These are phyloP conservation scores for Andricus grossulariae DNA, from an alignment of 1,140 invertebrate genomes.

Conservation along the genomic window DNA sequence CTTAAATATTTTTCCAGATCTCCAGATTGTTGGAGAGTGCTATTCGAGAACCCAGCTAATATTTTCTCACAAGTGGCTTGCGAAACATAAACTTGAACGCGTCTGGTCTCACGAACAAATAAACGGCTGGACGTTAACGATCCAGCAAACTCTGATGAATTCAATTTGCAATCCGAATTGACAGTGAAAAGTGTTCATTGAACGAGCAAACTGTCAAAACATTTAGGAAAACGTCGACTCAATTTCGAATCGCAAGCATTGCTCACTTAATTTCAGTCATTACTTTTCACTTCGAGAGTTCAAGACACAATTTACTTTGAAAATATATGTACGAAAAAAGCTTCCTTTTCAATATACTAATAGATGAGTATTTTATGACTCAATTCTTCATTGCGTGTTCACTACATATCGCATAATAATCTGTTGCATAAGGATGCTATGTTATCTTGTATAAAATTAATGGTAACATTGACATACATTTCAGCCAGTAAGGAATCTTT, in stretches of 20 bases:
- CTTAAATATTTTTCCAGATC: background rate
- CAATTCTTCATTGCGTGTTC: too few species aligned
- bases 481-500: too few species aligned
- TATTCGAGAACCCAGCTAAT: background rate
- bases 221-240: constrained; percentile 21
- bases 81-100: constrained; percentile 21
- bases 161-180: constrained; percentile 18
- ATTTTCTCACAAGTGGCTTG: constrained; percentile 10
- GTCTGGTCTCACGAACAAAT: background rate
- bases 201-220: constrained; percentile 20
- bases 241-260: constrained; percentile 5
- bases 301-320: too few species aligned
- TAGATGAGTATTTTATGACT: too few species aligned
- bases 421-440: too few species aligned
- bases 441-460: too few species aligned
- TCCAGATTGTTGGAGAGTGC: background rate
- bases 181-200: constrained; percentile 29
- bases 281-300: background rate
- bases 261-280: constrained; percentile 20
- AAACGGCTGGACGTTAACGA: constrained; percentile 25
- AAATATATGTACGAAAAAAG: too few species aligned
- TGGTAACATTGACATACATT: too few species aligned
- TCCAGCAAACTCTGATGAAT: constrained; percentile 13
- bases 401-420: too few species aligned
- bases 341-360: too few species aligned